Evolutionary conservation across 2,888 invertebrate genomes (phyloP).

Genomic region (Rosalia funebris): DNA sequence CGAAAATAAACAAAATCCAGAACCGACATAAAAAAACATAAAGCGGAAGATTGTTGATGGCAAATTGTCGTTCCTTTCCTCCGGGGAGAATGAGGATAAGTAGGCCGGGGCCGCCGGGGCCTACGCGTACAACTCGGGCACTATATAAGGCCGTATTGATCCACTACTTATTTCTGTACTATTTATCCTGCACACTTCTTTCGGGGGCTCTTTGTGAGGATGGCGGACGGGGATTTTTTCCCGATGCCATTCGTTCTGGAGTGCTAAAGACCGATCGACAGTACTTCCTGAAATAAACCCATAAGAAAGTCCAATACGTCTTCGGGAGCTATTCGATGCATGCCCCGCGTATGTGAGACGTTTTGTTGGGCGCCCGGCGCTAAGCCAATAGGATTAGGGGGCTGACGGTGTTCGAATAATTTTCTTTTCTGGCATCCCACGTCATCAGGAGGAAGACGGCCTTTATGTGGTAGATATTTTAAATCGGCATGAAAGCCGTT

Average conservation of each 20-base stretch:
- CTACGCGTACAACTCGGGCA: conserved; percentile 22
- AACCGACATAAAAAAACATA: neutral
- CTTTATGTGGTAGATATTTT: too few relatives aligned
- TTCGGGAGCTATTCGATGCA: conserved; percentile 44
- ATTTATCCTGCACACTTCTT: conserved; percentile 50
- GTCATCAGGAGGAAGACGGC: too few relatives aligned
- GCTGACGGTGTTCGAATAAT: too few relatives aligned
- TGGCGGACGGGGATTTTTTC: conserved; percentile 44
- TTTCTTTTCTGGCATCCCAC: too few relatives aligned
- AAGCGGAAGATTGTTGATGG: neutral
- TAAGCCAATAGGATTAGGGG: neutral
- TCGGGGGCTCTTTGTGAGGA: conserved; percentile 47
- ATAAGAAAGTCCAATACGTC: conserved; percentile 50
- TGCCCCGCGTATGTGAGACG: neutral
- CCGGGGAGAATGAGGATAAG: conserved; percentile 1
- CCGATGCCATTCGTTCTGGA: conserved; percentile 47
- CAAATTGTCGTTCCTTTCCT: neutral
- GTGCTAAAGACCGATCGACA: conserved; percentile 46
- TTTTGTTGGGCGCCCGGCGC: too few relatives aligned
- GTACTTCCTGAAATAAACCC: conserved; percentile 48
- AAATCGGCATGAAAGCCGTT: too few relatives aligned
- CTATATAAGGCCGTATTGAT: conserved; percentile 37
- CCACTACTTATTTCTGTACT: conserved; percentile 36
- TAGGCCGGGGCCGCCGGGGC: neutral
- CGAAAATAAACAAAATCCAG: neutral